Base-by-base conservation (phyloP, 1,140 invertebrate species). In the Chelonus insularis region DNA sequence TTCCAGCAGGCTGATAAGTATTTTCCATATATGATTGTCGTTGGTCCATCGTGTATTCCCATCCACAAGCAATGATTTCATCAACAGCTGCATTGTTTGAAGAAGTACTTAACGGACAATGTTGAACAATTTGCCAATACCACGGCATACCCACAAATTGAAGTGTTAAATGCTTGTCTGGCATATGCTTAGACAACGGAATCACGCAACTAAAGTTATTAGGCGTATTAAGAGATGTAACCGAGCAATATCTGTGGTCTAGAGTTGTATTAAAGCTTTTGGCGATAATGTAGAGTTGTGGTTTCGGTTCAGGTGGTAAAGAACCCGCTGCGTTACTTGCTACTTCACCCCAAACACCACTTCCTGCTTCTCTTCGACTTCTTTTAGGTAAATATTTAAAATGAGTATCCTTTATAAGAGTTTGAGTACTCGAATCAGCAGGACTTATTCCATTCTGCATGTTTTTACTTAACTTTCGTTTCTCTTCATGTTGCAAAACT, bases 181-280 rank as follows among this genome's bases (percentile, higher is more conserved):
- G 72, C 79, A 79, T 81, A 34, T 79, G 69, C 61, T 78, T 81
- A 0, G 79, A 81, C 2, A 81, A 45, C 20, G 79, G 78, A 21
- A 80, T 61, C 25, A 68, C 39, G 47, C 79, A 81, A 43, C 66
- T 80, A 37, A 76, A 74, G 60, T 79, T 81, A 21, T 80, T 81
- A 0, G 73, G 72, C 2, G 71, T 64, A 18, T 65, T 72, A 2
- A 67, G 57, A 7, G 73, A 72, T 2, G 70, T 70, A 0, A 70
- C 43, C 1, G 71, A 73, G 39, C 79, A 81, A 55, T 80, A 80
- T 65, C 68, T 71, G 39, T 79, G 76, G 71, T 81, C 77, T 0
- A 81, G 56, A 0, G 79, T 77, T 0, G 69, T 64, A 36, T 80
- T 80, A 51, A 80, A 79, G 9, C 69, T 78, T 56, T 78, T 77